A percentile compares a stretch with the other conserved stretches of the same genome.
phyloP scores from a whole-genome alignment of 2,797 vertebrate genomes.

The Ceyx erithaca region DNA sequence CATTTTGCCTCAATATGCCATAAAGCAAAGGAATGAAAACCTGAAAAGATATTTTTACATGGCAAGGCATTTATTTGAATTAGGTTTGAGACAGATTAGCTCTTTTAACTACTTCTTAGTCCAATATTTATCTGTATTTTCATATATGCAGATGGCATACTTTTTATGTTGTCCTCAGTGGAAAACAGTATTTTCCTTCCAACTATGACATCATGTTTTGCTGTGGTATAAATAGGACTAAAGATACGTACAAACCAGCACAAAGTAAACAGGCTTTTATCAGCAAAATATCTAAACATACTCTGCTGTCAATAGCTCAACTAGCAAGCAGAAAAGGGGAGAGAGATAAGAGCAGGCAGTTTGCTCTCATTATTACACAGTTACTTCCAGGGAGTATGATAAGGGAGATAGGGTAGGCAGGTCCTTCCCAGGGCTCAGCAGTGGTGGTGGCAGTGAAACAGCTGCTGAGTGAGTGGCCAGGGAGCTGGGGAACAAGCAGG shows the following conservation, averaged over 20 bases:
- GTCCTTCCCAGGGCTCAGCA: background rate
- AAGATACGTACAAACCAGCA: background rate
- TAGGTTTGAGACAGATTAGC: background rate
- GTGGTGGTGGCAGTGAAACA: accelerated
- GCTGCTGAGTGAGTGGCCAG: background rate
- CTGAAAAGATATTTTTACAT: background rate
- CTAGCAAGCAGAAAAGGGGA: background rate
- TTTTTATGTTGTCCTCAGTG: background rate
- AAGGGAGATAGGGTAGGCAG: background rate
- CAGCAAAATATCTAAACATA: slow-evolving; percentile 5
- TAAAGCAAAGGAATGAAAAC: background rate
- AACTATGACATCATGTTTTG: background rate
- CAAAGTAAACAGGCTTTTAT: slow-evolving; percentile 45
- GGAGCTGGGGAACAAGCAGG: accelerated
- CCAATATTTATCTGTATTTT: background rate
- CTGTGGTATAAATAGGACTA: background rate
- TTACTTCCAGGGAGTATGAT: slow-evolving; percentile 41
- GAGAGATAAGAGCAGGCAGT: slow-evolving; percentile 1
- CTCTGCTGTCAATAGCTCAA: background rate
- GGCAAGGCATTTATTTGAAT: background rate
- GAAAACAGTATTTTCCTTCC: background rate
- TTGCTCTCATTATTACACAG: slow-evolving; percentile 11
- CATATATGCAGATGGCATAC: background rate
- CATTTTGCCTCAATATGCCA: background rate
- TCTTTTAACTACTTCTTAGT: background rate